These are phyloP conservation scores for Pantherophis vulpinus DNA, from an alignment of 2,797 vertebrate genomes.

Conservation along the genomic window DNA sequence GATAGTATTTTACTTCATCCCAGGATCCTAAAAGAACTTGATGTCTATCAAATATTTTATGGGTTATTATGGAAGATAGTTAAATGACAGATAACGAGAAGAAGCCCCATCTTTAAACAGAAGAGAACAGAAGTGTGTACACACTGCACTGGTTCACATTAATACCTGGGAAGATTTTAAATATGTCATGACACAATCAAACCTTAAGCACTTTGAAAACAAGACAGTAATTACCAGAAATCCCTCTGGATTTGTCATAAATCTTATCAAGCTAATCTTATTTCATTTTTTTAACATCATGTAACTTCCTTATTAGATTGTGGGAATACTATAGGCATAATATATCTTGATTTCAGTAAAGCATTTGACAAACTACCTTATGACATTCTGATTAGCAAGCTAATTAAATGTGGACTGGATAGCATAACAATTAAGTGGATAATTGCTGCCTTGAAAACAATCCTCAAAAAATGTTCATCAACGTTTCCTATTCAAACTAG, in stretches of 20 bases:
- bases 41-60: not conserved
- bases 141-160: not conserved
- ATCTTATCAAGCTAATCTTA: not conserved
- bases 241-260: not conserved
- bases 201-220: not conserved
- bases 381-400: not conserved
- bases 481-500: not conserved
- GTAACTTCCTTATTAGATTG: not conserved
- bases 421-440: not conserved
- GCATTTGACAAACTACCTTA: not conserved
- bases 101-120: not conserved
- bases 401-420: not conserved
- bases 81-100: not conserved
- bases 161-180: not conserved
- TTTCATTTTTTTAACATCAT: not conserved
- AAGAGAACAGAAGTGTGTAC: not conserved
- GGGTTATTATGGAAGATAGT: not conserved
- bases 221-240: not conserved
- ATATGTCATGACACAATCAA: not conserved
- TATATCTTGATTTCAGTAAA: not conserved
- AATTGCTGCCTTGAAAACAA: not conserved
- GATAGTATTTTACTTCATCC: not conserved
- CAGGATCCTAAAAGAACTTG: not conserved
- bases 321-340: not conserved
- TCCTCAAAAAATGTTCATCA: not conserved